Base-by-base conservation (phyloP, 2,113 vertebrate genomes). In the Brachionichthys hirsutus region DNA sequence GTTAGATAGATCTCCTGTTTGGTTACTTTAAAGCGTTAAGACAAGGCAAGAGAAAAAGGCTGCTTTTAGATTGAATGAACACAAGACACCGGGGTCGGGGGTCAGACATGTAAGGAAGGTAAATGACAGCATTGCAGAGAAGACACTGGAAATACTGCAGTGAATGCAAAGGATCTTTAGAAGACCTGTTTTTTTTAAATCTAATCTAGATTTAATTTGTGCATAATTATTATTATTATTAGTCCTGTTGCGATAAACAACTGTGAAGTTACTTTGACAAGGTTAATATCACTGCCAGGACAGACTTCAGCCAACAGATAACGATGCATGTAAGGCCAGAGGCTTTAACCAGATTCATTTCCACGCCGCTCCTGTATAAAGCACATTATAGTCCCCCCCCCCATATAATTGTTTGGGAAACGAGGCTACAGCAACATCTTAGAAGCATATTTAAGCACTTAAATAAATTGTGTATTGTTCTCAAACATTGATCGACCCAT, bases 11-110 rank as follows among this genome's bases (percentile, higher is more conserved):
- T 94, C 94, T 98, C 94, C 95, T 95, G 96, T 98, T 98, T 96
- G 96, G 96, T 98, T 99, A 98, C 91, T 96, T 99, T 98, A 98
- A 99, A 99, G 96, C 94, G 94, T 99, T 98, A 98, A 98, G 97
- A 98, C 94, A 99, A 98, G 96, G 95, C 96, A 98, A 98, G 96
- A 97, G 95, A 96, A 94, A 30, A 97, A 98, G 97, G 96, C 95
- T 95, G 95, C 88, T 95, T 94, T 93, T 89, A 90, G 95, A 92
- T 94, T 94, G 94, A 90, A 95, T 93, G 89, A 91, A 90, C 88
- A 86, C 88, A 57, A 20, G 41, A 52, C 85, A 53, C 14, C 6
- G 6, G 16, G 6, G 16, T 2, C 7, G 10, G 16, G 11, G 57
- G 24, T 53, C 18, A 40, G 52, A 60, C 45, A 36, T 59, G 49